Evolutionary conservation across 2,888 invertebrate genomes (phyloP).

Genomic region (Ctenicera cuprea): DNA sequence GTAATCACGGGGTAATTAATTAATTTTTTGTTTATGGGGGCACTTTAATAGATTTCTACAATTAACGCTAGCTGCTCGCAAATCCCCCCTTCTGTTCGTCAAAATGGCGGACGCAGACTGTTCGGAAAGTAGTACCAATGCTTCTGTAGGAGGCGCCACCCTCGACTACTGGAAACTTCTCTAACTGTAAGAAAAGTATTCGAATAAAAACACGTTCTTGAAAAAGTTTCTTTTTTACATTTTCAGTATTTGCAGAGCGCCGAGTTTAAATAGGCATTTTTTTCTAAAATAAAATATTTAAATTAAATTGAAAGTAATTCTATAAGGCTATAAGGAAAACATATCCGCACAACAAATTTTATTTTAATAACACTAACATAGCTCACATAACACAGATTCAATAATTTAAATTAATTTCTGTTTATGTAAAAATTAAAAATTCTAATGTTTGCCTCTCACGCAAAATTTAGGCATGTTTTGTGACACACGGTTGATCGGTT

Average conservation of each 20-base stretch:
- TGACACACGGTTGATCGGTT: too few species aligned
- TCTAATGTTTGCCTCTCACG: too few species aligned
- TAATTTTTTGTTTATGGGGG: constrained; percentile 66
- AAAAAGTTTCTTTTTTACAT: background rate
- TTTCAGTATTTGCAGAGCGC: background rate
- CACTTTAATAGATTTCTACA: constrained; percentile 70
- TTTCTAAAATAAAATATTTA: too few species aligned
- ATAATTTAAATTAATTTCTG: too few species aligned
- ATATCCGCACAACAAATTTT: too few species aligned
- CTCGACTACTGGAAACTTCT: constrained; percentile 51
- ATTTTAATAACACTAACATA: too few species aligned
- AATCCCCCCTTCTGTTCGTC: constrained; percentile 71
- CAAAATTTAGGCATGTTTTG: too few species aligned
- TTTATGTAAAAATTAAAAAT: too few species aligned
- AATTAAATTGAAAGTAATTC: too few species aligned
- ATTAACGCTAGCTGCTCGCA: constrained; percentile 70
- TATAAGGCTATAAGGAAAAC: too few species aligned
- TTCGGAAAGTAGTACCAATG: constrained; percentile 65
- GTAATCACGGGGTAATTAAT: constrained; percentile 64
- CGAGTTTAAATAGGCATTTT: too few species aligned
- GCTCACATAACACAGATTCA: too few species aligned
- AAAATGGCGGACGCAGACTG: constrained; percentile 71
- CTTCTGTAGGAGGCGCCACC: constrained; percentile 61
- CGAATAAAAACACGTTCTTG: constrained; percentile 31
- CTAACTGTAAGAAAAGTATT: constrained; percentile 28